Conservation (phyloP, 53 echinoderm and acorn worm species). For the Stichopus horrens region DNA sequence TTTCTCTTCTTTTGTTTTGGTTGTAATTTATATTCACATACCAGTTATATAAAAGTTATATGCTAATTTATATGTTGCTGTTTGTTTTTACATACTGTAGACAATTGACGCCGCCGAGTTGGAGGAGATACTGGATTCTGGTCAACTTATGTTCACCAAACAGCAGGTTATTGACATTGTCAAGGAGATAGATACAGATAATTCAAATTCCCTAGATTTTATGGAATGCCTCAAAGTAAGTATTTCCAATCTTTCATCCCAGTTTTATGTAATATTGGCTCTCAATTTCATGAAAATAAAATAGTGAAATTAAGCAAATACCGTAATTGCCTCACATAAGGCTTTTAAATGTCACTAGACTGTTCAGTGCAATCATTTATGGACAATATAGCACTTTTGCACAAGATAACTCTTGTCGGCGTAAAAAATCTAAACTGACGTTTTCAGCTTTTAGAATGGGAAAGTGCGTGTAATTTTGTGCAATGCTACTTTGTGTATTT, state of each 20-base stretch:
- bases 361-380: no score
- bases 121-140: constrained; percentile 73
- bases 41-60: not conserved
- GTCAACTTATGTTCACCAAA: constrained; percentile 85
- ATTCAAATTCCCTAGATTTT: constrained; percentile 83
- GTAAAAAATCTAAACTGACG: no score
- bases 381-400: no score
- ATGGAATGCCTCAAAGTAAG: constrained; percentile 94
- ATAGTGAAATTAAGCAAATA: not conserved
- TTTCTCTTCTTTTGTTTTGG: no score
- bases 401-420: no score
- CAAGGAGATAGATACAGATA: constrained; percentile 81
- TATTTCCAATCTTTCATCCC: not conserved
- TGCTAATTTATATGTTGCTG: not conserved
- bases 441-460: no score
- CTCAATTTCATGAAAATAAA: no score
- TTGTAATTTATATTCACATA: no score
- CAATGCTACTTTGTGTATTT: no score
- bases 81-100: constrained; percentile 35
- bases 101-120: constrained; percentile 93
- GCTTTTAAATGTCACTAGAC: not conserved
- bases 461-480: no score
- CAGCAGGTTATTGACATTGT: constrained; percentile 84
- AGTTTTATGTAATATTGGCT: not conserved
- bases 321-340: no score